These are phyloP conservation scores for Vanacampus margaritifer DNA, from an alignment of 2,113 vertebrate genomes.

Conservation along the genomic window DNA sequence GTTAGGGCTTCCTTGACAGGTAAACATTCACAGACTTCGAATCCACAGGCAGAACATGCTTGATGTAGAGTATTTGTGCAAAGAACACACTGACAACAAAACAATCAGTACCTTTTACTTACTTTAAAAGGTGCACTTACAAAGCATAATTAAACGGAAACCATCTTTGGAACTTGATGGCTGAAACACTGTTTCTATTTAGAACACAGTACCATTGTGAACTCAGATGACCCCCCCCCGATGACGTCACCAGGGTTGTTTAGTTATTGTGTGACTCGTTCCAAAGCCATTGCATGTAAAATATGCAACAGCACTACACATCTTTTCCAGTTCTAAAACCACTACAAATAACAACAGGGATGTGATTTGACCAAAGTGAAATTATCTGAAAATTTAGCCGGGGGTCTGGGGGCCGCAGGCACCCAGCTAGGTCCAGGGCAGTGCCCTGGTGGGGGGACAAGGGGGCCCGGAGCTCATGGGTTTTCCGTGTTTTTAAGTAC, in stretches of 20 bases:
- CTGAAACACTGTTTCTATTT: neutral
- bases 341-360: neutral
- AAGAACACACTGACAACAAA: neutral
- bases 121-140: neutral
- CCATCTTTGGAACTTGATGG: neutral
- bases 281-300: neutral
- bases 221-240: neutral
- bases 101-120: neutral
- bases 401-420: too few relatives aligned
- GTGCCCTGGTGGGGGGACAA: too few relatives aligned
- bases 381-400: too few relatives aligned
- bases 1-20: neutral
- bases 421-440: too few relatives aligned
- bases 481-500: too few relatives aligned
- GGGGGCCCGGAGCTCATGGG: too few relatives aligned
- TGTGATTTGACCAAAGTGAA: too few relatives aligned
- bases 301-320: neutral
- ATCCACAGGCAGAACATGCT: neutral
- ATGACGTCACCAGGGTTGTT: neutral
- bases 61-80: neutral
- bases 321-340: neutral
- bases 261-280: neutral
- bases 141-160: neutral
- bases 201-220: neutral
- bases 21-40: slow-evolving; percentile 7